phyloP scores from a whole-genome alignment of 2,888 invertebrate genomes.

The Notocelia uddmanniana region DNA sequence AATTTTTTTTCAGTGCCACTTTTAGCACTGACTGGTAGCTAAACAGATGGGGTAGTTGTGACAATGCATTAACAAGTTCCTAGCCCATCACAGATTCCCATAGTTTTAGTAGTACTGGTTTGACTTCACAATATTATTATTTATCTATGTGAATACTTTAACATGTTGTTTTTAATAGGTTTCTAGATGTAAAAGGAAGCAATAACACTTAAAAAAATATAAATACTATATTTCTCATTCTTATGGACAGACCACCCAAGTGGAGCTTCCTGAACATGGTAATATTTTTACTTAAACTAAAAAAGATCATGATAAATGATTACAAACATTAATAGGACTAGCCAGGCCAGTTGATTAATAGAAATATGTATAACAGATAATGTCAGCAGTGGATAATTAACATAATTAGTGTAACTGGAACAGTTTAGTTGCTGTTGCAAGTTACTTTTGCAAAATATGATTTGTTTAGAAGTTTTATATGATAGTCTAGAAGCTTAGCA shows the following conservation, averaged over 20 bases:
- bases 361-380: slow-evolving; percentile 1
- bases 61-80: too few species aligned
- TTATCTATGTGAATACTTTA: too few species aligned
- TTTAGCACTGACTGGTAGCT: too few species aligned
- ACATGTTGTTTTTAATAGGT: too few species aligned
- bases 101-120: too few species aligned
- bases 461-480: background rate
- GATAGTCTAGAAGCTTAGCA: background rate
- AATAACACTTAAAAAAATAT: background rate
- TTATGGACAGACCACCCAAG: background rate
- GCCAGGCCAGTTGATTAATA: slow-evolving; percentile 4
- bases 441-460: slow-evolving; percentile 5
- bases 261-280: slow-evolving; percentile 6
- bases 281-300: background rate
- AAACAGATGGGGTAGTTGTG: too few species aligned
- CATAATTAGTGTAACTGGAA: slow-evolving; percentile 24
- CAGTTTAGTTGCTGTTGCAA: slow-evolving; percentile 10
- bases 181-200: background rate
- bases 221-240: too few species aligned
- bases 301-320: slow-evolving; percentile 6
- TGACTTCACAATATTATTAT: too few species aligned
- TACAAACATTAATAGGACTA: slow-evolving; percentile 13
- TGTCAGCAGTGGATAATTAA: slow-evolving; percentile 19
- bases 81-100: too few species aligned
- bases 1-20: too few species aligned